These are phyloP conservation scores for Trachops cirrhosus DNA, from an alignment of 2,797 vertebrate genomes.

Conservation along the genomic window DNA sequence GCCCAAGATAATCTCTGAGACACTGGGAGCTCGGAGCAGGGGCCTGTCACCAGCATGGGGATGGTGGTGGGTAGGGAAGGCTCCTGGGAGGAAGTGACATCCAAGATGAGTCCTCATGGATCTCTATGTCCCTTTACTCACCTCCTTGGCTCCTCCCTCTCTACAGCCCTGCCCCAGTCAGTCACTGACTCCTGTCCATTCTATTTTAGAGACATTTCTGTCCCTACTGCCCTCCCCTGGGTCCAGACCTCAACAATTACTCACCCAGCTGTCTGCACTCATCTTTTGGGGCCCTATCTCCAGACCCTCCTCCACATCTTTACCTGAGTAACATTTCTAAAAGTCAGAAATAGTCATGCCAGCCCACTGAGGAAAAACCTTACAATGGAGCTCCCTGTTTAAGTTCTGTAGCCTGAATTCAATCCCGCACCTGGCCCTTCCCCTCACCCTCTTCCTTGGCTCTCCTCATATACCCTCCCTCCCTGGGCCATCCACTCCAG, in stretches of 20 bases:
- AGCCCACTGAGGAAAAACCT: background rate
- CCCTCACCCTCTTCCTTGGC: background rate
- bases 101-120: background rate
- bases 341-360: background rate
- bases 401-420: background rate
- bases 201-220: background rate
- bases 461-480: background rate
- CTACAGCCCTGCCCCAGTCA: background rate
- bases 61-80: background rate
- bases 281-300: background rate
- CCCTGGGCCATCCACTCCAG: background rate
- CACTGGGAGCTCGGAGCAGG: background rate
- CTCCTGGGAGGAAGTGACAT: background rate
- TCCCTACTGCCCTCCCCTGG: background rate
- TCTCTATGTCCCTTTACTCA: background rate
- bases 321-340: background rate
- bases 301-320: background rate
- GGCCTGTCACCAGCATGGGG: background rate
- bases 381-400: background rate
- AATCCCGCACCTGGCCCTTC: background rate
- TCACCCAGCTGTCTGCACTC: background rate
- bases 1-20: background rate
- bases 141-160: background rate
- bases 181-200: background rate
- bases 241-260: background rate